Conservation (phyloP, 2,797 vertebrate species). For the Amniataba percoides region DNA sequence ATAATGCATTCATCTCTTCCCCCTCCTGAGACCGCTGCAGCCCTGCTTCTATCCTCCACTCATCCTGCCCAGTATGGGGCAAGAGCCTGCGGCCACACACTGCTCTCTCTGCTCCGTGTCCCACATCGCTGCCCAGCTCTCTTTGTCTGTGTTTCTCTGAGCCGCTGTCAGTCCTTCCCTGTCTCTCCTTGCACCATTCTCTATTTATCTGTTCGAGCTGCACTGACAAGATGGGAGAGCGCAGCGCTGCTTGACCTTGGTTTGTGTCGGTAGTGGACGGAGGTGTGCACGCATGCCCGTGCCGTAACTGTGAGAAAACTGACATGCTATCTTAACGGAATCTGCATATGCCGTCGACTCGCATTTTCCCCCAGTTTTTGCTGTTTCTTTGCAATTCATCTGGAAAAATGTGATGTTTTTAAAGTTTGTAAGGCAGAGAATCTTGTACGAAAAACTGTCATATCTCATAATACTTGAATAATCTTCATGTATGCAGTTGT, state of each 20-base stretch:
- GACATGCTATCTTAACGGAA: constrained; percentile 41
- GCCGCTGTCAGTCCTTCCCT: constrained; percentile 34
- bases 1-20: constrained; percentile 69
- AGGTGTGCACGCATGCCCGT: constrained; percentile 22
- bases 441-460: not conserved
- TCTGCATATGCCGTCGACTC: constrained; percentile 54
- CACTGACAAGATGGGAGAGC: constrained; percentile 40
- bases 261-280: constrained; percentile 21
- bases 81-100: constrained; percentile 59
- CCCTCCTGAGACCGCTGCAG: constrained; percentile 42
- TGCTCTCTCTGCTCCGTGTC: constrained; percentile 56
- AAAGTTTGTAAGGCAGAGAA: not conserved
- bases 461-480: not conserved
- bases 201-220: constrained; percentile 46
- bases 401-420: not conserved
- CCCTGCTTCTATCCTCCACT: constrained; percentile 64
- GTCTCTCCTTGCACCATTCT: constrained; percentile 43
- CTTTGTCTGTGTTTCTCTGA: constrained; percentile 56
- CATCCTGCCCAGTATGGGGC: constrained; percentile 52
- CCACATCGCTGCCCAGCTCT: constrained; percentile 59
- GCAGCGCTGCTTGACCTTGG: constrained; percentile 43
- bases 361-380: constrained; percentile 18
- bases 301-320: constrained; percentile 18
- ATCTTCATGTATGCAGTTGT: not conserved
- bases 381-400: not conserved